phyloP scores from a whole-genome alignment of 2,888 invertebrate species.

The Tetrapedia diversipes region DNA sequence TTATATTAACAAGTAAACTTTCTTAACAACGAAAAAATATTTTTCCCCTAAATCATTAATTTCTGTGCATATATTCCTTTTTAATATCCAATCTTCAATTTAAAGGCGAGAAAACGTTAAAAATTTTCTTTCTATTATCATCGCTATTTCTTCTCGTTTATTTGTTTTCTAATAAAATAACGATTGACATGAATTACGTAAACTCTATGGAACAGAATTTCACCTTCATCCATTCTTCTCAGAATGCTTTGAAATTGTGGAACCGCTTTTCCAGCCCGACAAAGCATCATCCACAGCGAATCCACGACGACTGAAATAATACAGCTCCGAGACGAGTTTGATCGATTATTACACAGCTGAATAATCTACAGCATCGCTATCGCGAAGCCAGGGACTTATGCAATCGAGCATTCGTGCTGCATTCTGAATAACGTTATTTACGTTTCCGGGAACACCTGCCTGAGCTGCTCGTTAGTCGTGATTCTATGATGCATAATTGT shows the following conservation, averaged over 20 bases:
- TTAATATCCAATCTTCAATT: too few relatives aligned
- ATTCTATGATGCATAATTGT: slow-evolving; percentile 30
- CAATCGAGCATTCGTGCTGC: slow-evolving; percentile 48
- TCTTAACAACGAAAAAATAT: too few relatives aligned
- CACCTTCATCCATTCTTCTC: too few relatives aligned
- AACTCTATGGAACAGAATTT: too few relatives aligned
- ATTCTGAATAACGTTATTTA: slow-evolving; percentile 65
- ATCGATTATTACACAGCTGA: slow-evolving; percentile 57
- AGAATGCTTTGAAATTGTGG: background rate
- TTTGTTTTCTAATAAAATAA: too few relatives aligned
- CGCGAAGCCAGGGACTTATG: slow-evolving; percentile 54
- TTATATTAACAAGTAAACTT: too few relatives aligned
- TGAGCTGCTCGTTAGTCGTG: slow-evolving; percentile 53
- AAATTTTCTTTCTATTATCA: too few relatives aligned
- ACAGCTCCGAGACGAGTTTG: slow-evolving; percentile 30
- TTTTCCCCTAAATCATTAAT: too few relatives aligned
- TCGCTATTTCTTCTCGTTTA: too few relatives aligned
- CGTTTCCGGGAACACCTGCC: slow-evolving; percentile 70
- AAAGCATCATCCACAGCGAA: background rate
- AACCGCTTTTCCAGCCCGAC: background rate
- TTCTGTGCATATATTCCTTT: too few relatives aligned
- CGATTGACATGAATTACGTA: too few relatives aligned
- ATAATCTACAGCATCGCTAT: slow-evolving; percentile 31
- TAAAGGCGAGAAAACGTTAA: too few relatives aligned
- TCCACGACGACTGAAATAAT: slow-evolving; percentile 52